Base-by-base conservation (phyloP, 2,113 vertebrate genomes). In the Hymenochirus boettgeri region DNA sequence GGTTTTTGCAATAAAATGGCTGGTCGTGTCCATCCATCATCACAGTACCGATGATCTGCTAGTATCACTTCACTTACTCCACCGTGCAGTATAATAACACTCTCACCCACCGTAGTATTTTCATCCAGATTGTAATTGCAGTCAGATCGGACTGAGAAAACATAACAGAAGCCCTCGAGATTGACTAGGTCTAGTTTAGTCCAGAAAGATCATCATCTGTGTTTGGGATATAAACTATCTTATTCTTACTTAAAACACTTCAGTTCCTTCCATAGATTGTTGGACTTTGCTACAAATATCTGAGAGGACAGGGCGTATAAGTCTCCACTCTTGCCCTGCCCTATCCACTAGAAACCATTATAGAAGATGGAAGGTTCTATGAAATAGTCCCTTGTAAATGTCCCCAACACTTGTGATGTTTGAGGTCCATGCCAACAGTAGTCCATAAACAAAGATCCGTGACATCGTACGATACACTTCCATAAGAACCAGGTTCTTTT, bases 1-100 rank as follows among this genome's bases (percentile, higher is more conserved):
- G 65, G n/a, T n/a, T 69, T 69, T 69, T 69, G 65, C 65, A 69
- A 39, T n/a, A 57, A 69, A 69, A 11, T 48, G 47, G 17, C 60
- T 33, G 25, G 46, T 60, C 65, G 53, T 60, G 58, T 55, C 64
- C 59, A 67, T 69, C 56, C 60, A 26, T 26, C 29, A 24, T n/a
- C n/a, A n/a, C n/a, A n/a, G n/a, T 57, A 57, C 15, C 48, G 25
- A 29, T 42, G 53, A 65, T 55, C 62, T 42, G 56, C 25, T 4
- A 26, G 48, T 33, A 47, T 48, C 24, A 33, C 6, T 48, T 24
- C 25, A 48, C 23, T 27, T 65, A n/a, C n/a, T n/a, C n/a, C n/a
- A n/a, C n/a, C n/a, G n/a, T n/a, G n/a, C n/a, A n/a, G n/a, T 57
- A 42, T 54, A 65, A 26, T 26, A 23, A 56, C 48, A 57, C 56